Conservation (phyloP, 1,140 invertebrate genomes). For the Phthorimaea operculella region DNA sequence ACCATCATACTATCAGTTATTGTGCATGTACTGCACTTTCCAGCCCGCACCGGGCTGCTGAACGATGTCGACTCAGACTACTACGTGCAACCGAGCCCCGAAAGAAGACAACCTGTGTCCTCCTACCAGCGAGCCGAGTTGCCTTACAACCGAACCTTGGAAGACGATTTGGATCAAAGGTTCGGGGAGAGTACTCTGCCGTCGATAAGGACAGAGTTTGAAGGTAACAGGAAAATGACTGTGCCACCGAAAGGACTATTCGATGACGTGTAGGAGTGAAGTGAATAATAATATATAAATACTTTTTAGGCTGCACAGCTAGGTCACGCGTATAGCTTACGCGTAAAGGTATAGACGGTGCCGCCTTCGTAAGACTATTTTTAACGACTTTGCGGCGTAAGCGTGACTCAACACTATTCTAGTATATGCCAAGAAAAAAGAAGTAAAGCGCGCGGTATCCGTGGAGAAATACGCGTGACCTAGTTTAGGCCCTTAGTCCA, state of each 20-base stretch:
- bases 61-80: slow-evolving; percentile 64
- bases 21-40: slow-evolving; percentile 55
- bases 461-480: too few species aligned
- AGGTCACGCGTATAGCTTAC: too few species aligned
- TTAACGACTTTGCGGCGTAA: too few species aligned
- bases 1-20: slow-evolving; percentile 38
- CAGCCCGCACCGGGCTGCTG: slow-evolving; percentile 66
- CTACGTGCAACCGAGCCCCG: slow-evolving; percentile 58
- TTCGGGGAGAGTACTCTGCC: slow-evolving; percentile 71
- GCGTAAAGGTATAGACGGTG: too few species aligned
- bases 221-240: slow-evolving; percentile 67
- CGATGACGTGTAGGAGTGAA: slow-evolving; percentile 72
- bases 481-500: too few species aligned
- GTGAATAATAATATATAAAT: slow-evolving; percentile 11
- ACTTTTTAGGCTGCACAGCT: not conserved
- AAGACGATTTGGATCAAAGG: slow-evolving; percentile 71
- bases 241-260: slow-evolving; percentile 83
- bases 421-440: too few species aligned
- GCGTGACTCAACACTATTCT: too few species aligned
- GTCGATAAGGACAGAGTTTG: slow-evolving; percentile 47
- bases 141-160: slow-evolving; percentile 49
- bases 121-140: slow-evolving; percentile 53
- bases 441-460: too few species aligned
- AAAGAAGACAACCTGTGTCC: slow-evolving; percentile 34
- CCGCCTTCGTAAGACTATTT: too few species aligned